phyloP scores from a whole-genome alignment of 2,797 vertebrate species.

The Gymnopithys bicolor region DNA sequence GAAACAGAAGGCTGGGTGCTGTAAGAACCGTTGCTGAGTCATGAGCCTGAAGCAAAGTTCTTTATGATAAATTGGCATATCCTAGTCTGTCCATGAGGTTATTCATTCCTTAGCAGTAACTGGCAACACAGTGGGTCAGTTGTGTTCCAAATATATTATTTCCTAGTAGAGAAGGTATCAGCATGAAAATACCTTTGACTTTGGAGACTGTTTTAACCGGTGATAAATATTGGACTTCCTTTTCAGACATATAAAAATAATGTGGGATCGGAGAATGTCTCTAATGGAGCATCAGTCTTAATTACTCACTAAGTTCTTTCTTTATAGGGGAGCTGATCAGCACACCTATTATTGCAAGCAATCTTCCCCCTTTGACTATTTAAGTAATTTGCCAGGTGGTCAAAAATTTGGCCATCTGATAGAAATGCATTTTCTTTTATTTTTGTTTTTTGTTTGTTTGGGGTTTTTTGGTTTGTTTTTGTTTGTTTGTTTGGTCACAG shows the following conservation, averaged over 20 bases:
- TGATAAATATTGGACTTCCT: neutral
- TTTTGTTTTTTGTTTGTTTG: too few relatives aligned
- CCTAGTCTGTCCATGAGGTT: neutral
- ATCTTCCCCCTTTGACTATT: neutral
- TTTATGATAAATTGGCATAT: neutral
- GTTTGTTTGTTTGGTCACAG: neutral
- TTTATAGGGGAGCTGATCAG: neutral
- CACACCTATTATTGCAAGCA: neutral
- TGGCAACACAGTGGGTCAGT: neutral
- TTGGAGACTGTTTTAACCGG: neutral
- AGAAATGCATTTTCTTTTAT: neutral
- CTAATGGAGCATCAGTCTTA: neutral
- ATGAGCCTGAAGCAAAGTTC: neutral
- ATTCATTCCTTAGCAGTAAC: neutral
- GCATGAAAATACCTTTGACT: neutral
- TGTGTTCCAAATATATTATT: neutral
- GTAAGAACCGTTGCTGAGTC: slow-evolving; percentile 28
- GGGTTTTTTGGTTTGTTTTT: too few relatives aligned
- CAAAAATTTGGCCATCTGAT: slow-evolving; percentile 15
- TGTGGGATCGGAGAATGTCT: neutral
- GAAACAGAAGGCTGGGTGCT: slow-evolving; percentile 43
- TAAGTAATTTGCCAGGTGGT: neutral
- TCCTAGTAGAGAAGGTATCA: neutral
- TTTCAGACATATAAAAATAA: neutral
- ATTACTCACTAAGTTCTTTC: neutral